Conservation (phyloP, 2,888 invertebrate genomes). For the Clanis bilineata region DNA sequence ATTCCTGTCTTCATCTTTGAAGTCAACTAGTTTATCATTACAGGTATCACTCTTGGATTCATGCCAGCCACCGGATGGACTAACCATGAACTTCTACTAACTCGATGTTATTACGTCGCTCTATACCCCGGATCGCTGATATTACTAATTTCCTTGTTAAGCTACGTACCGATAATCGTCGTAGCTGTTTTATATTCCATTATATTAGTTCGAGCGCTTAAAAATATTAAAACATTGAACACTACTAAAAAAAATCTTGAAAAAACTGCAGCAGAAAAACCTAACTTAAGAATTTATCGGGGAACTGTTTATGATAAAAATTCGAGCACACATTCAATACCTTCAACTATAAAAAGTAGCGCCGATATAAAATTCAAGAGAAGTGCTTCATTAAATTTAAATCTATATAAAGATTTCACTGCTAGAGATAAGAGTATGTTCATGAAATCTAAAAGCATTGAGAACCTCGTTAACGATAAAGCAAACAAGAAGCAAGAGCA, state of each 20-base stretch:
- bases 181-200: slow-evolving; percentile 80
- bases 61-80: slow-evolving; percentile 83
- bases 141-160: slow-evolving; percentile 78
- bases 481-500: slow-evolving; percentile 26
- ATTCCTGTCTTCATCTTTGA: not conserved
- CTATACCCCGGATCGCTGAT: slow-evolving; percentile 80
- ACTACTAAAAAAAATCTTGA: slow-evolving; percentile 44
- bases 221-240: slow-evolving; percentile 61
- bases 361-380: slow-evolving; percentile 41
- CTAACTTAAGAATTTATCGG: slow-evolving; percentile 59
- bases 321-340: slow-evolving; percentile 34
- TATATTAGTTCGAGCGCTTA: slow-evolving; percentile 81
- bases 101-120: slow-evolving; percentile 80
- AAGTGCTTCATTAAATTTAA: slow-evolving; percentile 57
- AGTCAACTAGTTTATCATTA: slow-evolving; percentile 24
- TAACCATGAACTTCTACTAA: slow-evolving; percentile 49
- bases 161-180: slow-evolving; percentile 73
- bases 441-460: slow-evolving; percentile 54
- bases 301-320: slow-evolving; percentile 41
- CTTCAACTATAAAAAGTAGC: slow-evolving; percentile 30
- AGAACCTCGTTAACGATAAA: slow-evolving; percentile 44
- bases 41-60: slow-evolving; percentile 82
- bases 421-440: slow-evolving; percentile 23
- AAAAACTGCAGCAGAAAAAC: slow-evolving; percentile 34
- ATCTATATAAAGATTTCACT: slow-evolving; percentile 26